Evolutionary conservation across 2,888 invertebrate species (phyloP).

Genomic region (Papilio gigon): DNA sequence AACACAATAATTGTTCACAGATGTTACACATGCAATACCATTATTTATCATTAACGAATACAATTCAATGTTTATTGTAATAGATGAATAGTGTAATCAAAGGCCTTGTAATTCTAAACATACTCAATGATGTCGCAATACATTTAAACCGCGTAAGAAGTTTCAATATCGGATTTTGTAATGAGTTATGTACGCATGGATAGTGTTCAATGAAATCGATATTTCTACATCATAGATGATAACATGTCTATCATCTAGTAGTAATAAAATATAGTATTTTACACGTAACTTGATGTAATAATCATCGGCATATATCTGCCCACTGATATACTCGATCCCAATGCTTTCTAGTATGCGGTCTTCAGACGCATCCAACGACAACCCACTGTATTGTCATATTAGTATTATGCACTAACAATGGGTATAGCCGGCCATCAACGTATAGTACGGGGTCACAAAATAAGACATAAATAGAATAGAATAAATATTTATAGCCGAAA

Average conservation of each 20-base stretch:
- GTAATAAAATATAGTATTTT: not conserved
- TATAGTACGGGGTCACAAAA: no score
- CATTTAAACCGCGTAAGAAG: constrained; percentile 21
- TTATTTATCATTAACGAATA: not conserved
- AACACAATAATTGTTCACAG: not conserved
- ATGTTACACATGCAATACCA: not conserved
- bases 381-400: no score
- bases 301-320: no score
- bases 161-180: constrained; percentile 33
- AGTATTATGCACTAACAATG: no score
- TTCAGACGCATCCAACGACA: no score
- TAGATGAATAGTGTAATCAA: constrained; percentile 10
- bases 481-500: no score
- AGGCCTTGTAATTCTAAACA: constrained; percentile 17
- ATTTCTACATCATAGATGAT: not conserved
- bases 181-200: not conserved
- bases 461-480: no score
- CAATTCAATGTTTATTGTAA: constrained; percentile 9
- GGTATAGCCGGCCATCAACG: no score
- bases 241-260: not conserved
- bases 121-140: constrained; percentile 26
- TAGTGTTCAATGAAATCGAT: constrained; percentile 11
- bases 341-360: no score
- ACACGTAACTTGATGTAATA: not conserved
- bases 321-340: no score